Evolutionary conservation across 2,113 vertebrate genomes (phyloP), one percentile per base, ranked within the genome.

Genomic region (Apaloderma vittatum): DNA sequence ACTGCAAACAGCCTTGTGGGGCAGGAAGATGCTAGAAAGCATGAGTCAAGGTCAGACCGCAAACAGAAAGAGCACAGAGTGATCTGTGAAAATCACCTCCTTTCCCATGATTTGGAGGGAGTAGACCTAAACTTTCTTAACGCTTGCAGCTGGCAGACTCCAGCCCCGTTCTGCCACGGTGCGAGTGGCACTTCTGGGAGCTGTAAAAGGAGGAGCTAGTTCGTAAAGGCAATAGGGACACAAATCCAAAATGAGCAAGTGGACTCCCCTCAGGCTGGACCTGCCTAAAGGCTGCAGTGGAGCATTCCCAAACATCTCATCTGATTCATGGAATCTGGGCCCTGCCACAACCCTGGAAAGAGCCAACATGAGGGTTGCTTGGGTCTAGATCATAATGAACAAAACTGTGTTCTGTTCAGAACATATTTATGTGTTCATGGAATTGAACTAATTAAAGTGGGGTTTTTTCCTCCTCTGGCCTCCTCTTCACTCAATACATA

Each of bases 1-100:
- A 58, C 18, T 62, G 18, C 32, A n/a, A n/a, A n/a, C n/a, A 71
- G 55, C 37, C 26, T 51, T 45, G 67, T 0, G 0, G 36, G 29
- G 34, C 21, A 71, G 19, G 18, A 26, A 78, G 18, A 72, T 55
- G 13, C 40, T 26, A 72, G n/a, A 70, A 86, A 85, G 67, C 7
- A 45, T 0, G 2, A 75, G 21, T 65, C 12, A 81, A 75, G 30
- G 45, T 58, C 23, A 89, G 15, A 37, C 5, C 63, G 34, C 20
- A 91, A 84, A 95, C 21, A 67, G 59, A 84, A 94, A 74, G 46
- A 61, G 18, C 34, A 58, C 15, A 11, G 15, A 52, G 16, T 1
- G 4, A 23, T 63, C 62, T 74, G 16, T 34, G 36, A 77, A 78
- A 88, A 46, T 16, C 11, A 71, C n/a, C 26, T 59, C 24, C 18